A percentile compares a stretch with the other conserved stretches of the same genome.
Conservation (phyloP, 2,113 vertebrate species). For the Clarias gariepinus region DNA sequence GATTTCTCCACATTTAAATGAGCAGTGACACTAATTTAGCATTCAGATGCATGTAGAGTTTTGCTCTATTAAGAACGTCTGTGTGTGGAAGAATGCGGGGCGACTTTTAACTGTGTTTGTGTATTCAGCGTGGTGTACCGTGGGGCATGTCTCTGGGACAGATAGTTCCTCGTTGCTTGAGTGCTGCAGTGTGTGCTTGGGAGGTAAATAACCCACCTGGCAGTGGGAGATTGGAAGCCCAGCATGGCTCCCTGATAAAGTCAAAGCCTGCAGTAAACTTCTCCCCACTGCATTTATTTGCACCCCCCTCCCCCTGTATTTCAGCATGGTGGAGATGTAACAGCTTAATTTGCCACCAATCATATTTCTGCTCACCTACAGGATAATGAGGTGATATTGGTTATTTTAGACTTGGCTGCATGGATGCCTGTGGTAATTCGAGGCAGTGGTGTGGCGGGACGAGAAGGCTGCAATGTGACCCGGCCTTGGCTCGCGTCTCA, state of each 20-base stretch:
- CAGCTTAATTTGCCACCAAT: constrained; percentile 61
- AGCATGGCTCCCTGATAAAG: constrained; percentile 58
- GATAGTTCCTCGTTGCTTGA: constrained; percentile 55
- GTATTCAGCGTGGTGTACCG: constrained; percentile 43
- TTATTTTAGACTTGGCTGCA: constrained; percentile 55
- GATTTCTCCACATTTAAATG: constrained; percentile 34
- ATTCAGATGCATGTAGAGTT: constrained; percentile 47
- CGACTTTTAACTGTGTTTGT: constrained; percentile 52
- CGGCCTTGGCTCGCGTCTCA: constrained; percentile 28
- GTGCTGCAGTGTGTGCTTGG: constrained; percentile 48
- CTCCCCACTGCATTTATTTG: constrained; percentile 52
- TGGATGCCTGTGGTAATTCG: constrained; percentile 53
- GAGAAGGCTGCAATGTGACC: constrained; percentile 38
- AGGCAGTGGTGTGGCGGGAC: constrained; percentile 38
- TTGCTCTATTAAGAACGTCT: constrained; percentile 28
- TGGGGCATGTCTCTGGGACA: constrained; percentile 56
- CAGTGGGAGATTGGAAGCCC: constrained; percentile 58
- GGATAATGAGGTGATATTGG: constrained; percentile 55
- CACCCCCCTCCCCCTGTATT: constrained; percentile 48
- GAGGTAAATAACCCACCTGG: constrained; percentile 60
- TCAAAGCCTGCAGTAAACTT: constrained; percentile 51
- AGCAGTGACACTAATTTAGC: constrained; percentile 20
- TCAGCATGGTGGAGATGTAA: constrained; percentile 51
- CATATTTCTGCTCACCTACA: constrained; percentile 56
- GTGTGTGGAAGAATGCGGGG: constrained; percentile 38